phyloP scores from a whole-genome alignment of 2,113 vertebrate species.

The Perca fluviatilis region DNA sequence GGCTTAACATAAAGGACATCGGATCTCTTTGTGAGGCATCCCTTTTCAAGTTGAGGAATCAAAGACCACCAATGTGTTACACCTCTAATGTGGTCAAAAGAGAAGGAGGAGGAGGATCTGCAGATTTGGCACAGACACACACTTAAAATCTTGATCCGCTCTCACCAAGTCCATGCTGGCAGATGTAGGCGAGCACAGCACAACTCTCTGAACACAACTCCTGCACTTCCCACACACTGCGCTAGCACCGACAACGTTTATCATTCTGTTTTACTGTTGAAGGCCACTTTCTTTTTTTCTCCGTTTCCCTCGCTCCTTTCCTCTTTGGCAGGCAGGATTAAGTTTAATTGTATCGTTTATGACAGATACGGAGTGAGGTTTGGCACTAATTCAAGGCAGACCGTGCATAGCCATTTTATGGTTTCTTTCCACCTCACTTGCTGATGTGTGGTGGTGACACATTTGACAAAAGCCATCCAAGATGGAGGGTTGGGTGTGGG shows the following conservation, averaged over 20 bases:
- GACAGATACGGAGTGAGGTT: slow-evolving; percentile 78
- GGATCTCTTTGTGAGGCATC: slow-evolving; percentile 71
- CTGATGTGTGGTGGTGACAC: slow-evolving; percentile 76
- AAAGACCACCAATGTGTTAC: slow-evolving; percentile 76
- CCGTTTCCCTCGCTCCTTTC: slow-evolving; percentile 21
- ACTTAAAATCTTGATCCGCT: slow-evolving; percentile 62
- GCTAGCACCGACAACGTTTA: slow-evolving; percentile 59
- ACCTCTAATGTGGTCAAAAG: slow-evolving; percentile 72
- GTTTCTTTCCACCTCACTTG: slow-evolving; percentile 75
- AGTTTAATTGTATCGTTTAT: slow-evolving; percentile 80
- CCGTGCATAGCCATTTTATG: slow-evolving; percentile 72
- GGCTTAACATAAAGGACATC: slow-evolving; percentile 54
- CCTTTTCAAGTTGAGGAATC: slow-evolving; percentile 69
- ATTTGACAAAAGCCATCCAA: slow-evolving; percentile 76
- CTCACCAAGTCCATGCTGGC: slow-evolving; percentile 56
- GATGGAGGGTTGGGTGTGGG: slow-evolving; percentile 24
- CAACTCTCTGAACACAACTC: slow-evolving; percentile 52
- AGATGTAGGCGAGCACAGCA: slow-evolving; percentile 50
- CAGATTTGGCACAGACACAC: slow-evolving; percentile 55
- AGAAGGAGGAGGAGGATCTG: slow-evolving; percentile 44
- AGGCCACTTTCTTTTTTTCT: slow-evolving; percentile 39
- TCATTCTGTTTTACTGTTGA: slow-evolving; percentile 63
- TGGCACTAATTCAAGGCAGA: slow-evolving; percentile 77
- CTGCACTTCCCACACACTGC: slow-evolving; percentile 79
- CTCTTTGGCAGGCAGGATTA: slow-evolving; percentile 72